phyloP scores from a whole-genome alignment of 2,113 vertebrate genomes.

The Pedionomus torquatus region DNA sequence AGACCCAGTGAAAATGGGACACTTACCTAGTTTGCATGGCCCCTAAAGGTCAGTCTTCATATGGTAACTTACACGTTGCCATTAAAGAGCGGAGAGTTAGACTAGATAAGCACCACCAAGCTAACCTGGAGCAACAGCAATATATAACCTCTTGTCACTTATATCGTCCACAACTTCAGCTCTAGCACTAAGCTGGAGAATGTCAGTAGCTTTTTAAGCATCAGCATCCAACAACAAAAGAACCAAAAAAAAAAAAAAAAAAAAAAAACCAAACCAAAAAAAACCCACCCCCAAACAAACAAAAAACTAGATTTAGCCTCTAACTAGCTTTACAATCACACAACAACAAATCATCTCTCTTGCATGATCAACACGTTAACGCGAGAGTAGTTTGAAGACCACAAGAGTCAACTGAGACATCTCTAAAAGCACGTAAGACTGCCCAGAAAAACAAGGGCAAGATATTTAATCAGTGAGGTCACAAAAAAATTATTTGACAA shows the following conservation, averaged over 20 bases:
- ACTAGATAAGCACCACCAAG: not conserved
- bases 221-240: not conserved
- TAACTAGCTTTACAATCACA: not conserved
- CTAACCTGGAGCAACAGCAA: not conserved
- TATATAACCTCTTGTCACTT: not conserved
- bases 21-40: not conserved
- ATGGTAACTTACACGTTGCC: fast-evolving
- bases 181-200: not conserved
- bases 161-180: not conserved
- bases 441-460: not conserved
- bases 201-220: not conserved
- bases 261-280: too few relatives aligned
- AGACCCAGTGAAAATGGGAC: not conserved
- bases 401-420: not conserved
- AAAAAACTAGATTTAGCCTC: not conserved
- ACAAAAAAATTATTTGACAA: not conserved
- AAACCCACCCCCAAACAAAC: too few relatives aligned
- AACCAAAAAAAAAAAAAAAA: not conserved
- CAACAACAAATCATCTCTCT: not conserved
- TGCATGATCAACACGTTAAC: not conserved
- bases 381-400: not conserved
- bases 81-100: not conserved
- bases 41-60: not conserved
- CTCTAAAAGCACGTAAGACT: not conserved
- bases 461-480: not conserved